A percentile compares a stretch with the other conserved stretches of the same genome.
Conservation (phyloP, 2,888 invertebrate genomes). For the Drosophila limbata region DNA sequence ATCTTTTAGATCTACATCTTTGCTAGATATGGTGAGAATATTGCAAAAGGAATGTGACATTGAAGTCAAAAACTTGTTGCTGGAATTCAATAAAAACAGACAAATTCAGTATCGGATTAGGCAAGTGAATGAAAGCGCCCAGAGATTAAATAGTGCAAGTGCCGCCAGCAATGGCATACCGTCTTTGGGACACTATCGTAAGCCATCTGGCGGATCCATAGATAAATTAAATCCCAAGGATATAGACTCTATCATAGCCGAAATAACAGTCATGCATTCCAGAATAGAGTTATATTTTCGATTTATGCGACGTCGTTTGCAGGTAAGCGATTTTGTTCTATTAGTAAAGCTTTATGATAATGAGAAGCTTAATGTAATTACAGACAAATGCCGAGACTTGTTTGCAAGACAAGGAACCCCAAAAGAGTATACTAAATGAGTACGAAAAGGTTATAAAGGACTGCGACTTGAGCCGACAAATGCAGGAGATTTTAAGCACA, state of each 20-base stretch:
- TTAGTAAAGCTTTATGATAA: constrained; percentile 3
- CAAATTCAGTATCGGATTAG: constrained; percentile 88
- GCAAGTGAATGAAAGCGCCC: constrained; percentile 87
- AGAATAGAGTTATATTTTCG: constrained; percentile 95
- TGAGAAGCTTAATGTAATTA: background rate
- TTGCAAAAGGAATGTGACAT: constrained; percentile 93
- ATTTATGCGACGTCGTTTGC: constrained; percentile 92
- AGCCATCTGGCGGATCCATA: constrained; percentile 83
- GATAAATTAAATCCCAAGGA: constrained; percentile 92
- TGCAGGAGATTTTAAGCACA: constrained; percentile 93
- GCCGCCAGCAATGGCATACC: constrained; percentile 54
- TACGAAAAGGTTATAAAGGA: constrained; percentile 89
- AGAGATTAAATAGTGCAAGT: constrained; percentile 83
- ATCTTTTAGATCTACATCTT: constrained; percentile 86
- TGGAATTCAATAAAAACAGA: constrained; percentile 90
- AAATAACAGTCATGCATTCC: constrained; percentile 96
- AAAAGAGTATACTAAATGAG: constrained; percentile 85
- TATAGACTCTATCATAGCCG: constrained; percentile 94
- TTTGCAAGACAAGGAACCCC: constrained; percentile 86
- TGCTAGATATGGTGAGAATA: constrained; percentile 90
- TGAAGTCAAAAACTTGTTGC: constrained; percentile 87
- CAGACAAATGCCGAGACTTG: constrained; percentile 89
- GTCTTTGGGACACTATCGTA: constrained; percentile 83
- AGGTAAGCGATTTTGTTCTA: constrained; percentile 85
- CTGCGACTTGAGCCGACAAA: constrained; percentile 90